These are phyloP conservation scores for Polyommatus iphigenia DNA, from an alignment of 2,888 invertebrate genomes.

Conservation along the genomic window DNA sequence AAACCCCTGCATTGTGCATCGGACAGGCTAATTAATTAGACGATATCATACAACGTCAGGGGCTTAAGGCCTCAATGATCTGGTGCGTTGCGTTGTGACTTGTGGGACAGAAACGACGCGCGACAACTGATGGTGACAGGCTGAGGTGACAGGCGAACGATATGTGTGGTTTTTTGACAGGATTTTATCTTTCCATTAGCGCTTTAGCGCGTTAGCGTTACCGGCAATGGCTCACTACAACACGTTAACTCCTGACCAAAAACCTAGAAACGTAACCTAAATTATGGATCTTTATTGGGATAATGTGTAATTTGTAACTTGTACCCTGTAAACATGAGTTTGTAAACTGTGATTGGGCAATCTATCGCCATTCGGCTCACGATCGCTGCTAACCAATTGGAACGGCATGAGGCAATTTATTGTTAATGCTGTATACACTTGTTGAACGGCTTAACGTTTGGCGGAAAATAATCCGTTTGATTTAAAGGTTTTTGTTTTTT, in stretches of 20 bases:
- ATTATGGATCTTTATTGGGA: background rate
- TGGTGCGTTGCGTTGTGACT: background rate
- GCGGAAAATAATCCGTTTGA: background rate
- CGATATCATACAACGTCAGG: background rate
- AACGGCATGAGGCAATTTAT: slow-evolving; percentile 11
- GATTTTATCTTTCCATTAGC: too few species aligned
- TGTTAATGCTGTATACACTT: slow-evolving; percentile 25
- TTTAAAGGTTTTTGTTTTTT: background rate
- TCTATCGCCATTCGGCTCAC: slow-evolving; percentile 59
- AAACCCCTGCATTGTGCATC: slow-evolving; percentile 16
- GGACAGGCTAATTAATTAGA: slow-evolving; percentile 20
- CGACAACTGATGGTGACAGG: background rate
- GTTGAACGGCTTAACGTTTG: background rate
- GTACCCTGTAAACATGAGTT: background rate
- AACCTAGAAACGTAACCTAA: too few species aligned
- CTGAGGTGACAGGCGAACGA: too few species aligned
- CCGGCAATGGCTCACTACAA: too few species aligned
- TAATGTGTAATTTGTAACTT: background rate
- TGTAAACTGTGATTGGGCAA: slow-evolving; percentile 54
- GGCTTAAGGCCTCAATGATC: background rate
- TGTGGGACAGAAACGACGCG: background rate
- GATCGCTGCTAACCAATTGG: slow-evolving; percentile 56
- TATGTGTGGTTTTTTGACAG: too few species aligned
- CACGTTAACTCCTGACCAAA: too few species aligned
- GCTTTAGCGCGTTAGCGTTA: too few species aligned